Base-by-base conservation (phyloP, 2,113 vertebrate genomes). In the Setophaga coronata region DNA sequence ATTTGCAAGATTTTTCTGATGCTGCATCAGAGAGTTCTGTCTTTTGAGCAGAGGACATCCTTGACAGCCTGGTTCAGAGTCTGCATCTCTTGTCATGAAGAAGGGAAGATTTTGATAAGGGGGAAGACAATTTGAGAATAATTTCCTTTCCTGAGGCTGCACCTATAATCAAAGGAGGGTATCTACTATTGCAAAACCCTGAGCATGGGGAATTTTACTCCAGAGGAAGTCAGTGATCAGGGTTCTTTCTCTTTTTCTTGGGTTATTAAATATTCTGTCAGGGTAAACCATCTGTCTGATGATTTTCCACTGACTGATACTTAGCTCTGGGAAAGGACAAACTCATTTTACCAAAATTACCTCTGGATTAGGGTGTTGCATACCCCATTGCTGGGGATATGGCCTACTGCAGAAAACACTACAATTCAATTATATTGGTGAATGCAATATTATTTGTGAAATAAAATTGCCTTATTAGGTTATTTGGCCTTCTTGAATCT, bases 261-360 rank as follows among this genome's bases (percentile, higher is more conserved):
- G 10, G 47, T 50, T 76, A 54, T 76, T 58, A 85, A 78, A 67
- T 47, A 76, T 72, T 87, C 17, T 82, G 9, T 56, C 14, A 56
- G 43, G 56, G 6, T 82, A 90, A 93, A 65, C 26, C 50, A 51
- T n/a, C 21, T 62, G 20, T 64, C 18, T 88, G 36, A 61, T 65
- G 8, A 65, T 53, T 82, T 88, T 82, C 45, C 36, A 79, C 34
- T 43, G 34, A 40, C 38, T 71, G 47, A 57, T 66, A 34, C 7
- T 90, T 65, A 54, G 47, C 43, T 90, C n/a, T 88, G 45, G 45
- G 48, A 92, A 90, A 88, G 61, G 31, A 64, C 26, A 78, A 47
- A 43, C 33, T 92, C 24, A 72, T 90, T 94, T 96, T 65, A 20
- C 66, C 48, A 36, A 85, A 86, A 96, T n/a, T 90, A 12, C 40